A percentile compares a stretch with the other conserved stretches of the same genome.
phyloP scores from a whole-genome alignment of 2,797 vertebrate genomes.

The Kryptopterus vitreolus region DNA sequence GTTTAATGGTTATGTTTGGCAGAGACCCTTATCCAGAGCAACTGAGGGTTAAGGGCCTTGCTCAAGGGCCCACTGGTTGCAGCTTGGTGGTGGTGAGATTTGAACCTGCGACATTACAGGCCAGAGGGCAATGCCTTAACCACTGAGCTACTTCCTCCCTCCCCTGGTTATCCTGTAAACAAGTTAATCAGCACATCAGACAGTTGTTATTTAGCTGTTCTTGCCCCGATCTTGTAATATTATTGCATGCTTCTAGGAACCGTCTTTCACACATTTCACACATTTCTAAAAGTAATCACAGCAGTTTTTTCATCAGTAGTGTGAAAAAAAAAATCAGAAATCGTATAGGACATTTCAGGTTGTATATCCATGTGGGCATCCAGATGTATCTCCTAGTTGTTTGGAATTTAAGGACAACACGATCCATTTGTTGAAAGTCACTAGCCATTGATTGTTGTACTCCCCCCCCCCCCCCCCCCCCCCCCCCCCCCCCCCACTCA shows the following conservation, averaged over 20 bases:
- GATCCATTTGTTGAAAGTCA: conserved; percentile 15
- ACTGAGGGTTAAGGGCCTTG: too few species aligned
- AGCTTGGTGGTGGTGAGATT: too few species aligned
- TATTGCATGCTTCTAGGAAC: neutral
- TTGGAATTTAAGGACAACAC: conserved; percentile 14
- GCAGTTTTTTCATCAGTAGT: conserved; percentile 30
- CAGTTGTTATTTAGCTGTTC: conserved; percentile 25
- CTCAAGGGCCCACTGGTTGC: too few species aligned
- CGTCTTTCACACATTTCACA: too few species aligned
- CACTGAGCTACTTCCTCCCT: too few species aligned
- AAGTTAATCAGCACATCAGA: conserved; percentile 39
- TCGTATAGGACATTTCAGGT: neutral
- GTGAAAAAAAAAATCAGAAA: conserved; percentile 33
- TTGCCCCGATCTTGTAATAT: neutral
- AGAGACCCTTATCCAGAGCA: too few species aligned
- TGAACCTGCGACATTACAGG: too few species aligned
- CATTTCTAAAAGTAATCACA: too few species aligned
- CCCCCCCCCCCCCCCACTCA: too few species aligned
- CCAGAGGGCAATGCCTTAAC: too few species aligned
- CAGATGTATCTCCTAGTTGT: neutral
- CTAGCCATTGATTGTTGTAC: conserved; percentile 43
- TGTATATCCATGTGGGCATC: neutral
- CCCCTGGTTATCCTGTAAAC: too few species aligned
- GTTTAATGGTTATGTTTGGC: conserved; percentile 36
- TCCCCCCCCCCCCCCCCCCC: too few species aligned